Percentiles rank a stretch among this genome's conserved stretches.
Conservation (phyloP, 2,797 vertebrate species). For the Remorina albescens region DNA sequence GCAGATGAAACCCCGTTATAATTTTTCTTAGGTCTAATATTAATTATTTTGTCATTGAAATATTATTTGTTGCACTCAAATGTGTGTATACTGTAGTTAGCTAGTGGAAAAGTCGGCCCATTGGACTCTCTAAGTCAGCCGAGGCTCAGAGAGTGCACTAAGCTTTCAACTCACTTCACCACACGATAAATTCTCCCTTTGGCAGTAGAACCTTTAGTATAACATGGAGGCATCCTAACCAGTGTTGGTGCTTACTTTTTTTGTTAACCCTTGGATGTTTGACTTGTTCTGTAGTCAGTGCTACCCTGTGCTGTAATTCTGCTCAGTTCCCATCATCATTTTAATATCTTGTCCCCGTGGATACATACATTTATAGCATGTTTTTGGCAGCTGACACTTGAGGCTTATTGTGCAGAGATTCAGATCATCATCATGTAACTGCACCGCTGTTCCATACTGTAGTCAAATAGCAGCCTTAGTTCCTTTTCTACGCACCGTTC, state of each 20-base stretch:
- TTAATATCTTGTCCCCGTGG: neutral
- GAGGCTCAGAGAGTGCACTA: neutral
- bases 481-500: constrained; percentile 1
- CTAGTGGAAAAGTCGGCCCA: neutral
- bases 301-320: neutral
- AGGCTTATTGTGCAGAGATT: neutral
- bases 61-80: neutral
- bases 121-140: neutral
- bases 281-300: neutral
- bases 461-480: constrained; percentile 10
- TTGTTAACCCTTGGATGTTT: neutral
- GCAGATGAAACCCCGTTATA: neutral
- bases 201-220: neutral
- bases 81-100: neutral
- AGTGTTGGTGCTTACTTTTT: neutral
- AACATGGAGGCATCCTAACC: neutral
- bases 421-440: neutral
- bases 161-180: neutral
- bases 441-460: neutral
- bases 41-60: neutral
- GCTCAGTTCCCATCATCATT: neutral
- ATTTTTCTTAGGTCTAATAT: neutral
- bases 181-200: too few relatives aligned
- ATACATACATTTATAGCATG: neutral
- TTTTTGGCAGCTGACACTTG: neutral